Percentiles rank a stretch among this genome's conserved stretches.
Evolutionary conservation across 2,797 vertebrate species (phyloP).

Genomic region (Lutjanus argentimaculatus): DNA sequence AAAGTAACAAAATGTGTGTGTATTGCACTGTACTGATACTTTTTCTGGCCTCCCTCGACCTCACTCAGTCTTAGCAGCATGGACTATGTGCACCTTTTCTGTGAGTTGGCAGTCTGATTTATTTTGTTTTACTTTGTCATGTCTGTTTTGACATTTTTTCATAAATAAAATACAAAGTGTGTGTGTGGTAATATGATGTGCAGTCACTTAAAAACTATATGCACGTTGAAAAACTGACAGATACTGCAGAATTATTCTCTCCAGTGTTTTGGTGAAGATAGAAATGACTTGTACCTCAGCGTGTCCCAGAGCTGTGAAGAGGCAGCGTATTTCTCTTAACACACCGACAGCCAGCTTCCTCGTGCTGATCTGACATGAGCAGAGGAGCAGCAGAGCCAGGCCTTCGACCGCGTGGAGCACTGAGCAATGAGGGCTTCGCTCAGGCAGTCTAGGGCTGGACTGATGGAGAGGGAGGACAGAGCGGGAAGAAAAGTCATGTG

Average conservation of each 20-base stretch:
- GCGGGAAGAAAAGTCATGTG: background rate
- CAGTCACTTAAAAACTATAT: too few species aligned
- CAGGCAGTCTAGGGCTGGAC: conserved; percentile 90
- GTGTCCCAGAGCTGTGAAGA: conserved; percentile 95
- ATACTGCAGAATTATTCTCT: background rate
- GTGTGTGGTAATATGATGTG: too few species aligned
- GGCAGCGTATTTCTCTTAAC: conserved; percentile 94
- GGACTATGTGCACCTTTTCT: too few species aligned
- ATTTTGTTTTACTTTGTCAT: too few species aligned
- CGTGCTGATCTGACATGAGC: conserved; percentile 96
- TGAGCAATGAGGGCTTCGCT: conserved; percentile 93
- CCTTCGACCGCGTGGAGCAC: conserved; percentile 97
- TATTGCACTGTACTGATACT: too few species aligned
- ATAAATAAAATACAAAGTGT: too few species aligned
- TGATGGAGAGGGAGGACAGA: conserved; percentile 63
- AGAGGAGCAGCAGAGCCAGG: conserved; percentile 95
- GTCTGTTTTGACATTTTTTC: too few species aligned
- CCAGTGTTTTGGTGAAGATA: conserved; percentile 1
- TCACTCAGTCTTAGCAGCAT: too few species aligned
- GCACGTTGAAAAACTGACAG: background rate
- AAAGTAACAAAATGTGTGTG: too few species aligned
- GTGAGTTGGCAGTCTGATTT: too few species aligned
- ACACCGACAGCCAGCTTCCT: conserved; percentile 96
- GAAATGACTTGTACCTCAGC: conserved; percentile 89
- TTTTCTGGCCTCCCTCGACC: too few species aligned